Percentiles rank a stretch among this genome's conserved stretches.
These are phyloP conservation scores for Eupithecia exiguata DNA, from an alignment of 2,888 invertebrate genomes.

Conservation along the genomic window DNA sequence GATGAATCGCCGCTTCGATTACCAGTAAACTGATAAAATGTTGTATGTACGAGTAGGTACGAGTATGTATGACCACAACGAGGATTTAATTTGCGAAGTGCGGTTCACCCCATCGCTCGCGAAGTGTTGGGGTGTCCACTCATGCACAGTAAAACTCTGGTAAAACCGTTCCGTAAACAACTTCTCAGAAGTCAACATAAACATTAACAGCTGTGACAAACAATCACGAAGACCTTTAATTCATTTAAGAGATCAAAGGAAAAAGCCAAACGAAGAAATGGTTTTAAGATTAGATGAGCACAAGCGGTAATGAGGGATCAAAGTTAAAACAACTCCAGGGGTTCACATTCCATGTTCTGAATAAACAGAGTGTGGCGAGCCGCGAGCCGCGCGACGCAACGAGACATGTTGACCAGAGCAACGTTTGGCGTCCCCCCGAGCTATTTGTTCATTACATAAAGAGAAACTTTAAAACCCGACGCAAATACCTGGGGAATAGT, in stretches of 20 bases:
- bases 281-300: conserved; percentile 3
- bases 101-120: conserved; percentile 25
- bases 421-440: conserved; percentile 18
- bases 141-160: conserved; percentile 18
- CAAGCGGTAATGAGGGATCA: conserved; percentile 18
- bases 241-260: not conserved
- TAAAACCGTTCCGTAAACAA: conserved; percentile 7
- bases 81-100: conserved; percentile 29
- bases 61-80: conserved; percentile 18
- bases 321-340: conserved; percentile 1
- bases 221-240: not conserved
- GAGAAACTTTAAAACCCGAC: conserved; percentile 37
- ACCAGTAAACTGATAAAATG: conserved; percentile 15
- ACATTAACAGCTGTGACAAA: conserved; percentile 4
- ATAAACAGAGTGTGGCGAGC: conserved; percentile 17
- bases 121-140: conserved; percentile 7
- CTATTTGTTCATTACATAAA: conserved; percentile 42
- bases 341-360: conserved; percentile 21
- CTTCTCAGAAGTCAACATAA: conserved; percentile 9
- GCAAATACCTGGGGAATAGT: conserved; percentile 50
- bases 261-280: conserved; percentile 4
- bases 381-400: conserved; percentile 10
- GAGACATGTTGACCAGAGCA: conserved; percentile 17
- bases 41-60: conserved; percentile 9
- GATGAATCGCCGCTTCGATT: conserved; percentile 14